Base-by-base conservation (phyloP, 2,888 invertebrate species). In the Vesta saturnalis region DNA sequence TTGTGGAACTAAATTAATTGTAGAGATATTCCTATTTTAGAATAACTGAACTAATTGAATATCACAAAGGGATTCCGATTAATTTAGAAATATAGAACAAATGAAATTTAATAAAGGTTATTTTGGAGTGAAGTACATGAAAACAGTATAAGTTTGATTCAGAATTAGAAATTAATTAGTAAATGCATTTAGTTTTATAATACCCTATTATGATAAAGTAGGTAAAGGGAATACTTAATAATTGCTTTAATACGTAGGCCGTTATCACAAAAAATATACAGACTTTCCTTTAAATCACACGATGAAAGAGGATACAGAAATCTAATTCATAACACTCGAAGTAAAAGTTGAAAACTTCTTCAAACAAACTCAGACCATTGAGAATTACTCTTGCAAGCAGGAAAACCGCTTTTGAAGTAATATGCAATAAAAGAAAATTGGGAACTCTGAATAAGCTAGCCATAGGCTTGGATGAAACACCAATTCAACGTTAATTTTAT, bases 391-490 rank as follows among this genome's bases (percentile, higher is more conserved):
- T 52, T 52, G 52, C 52, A 52, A 52, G 19, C 49, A 49, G 49
- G 18, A 49, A 49, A 49, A 49, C 49, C 19, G 18, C 49, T 49
- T 49, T 49, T 49, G 49, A 49, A 49, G 49, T 49, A 49, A 49
- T 49, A 49, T 49, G 49, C 49, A 49, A 49, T 49, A 49, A 49
- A 49, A 49, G 49, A 49, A 49, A 49, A 49, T 49, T 49, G 49
- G 18, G 49, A 49, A 14, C 49, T 19, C 49, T 15, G 49, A 49
- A 49, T 49, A 49, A 49, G 19, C 18, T 52, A 52, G 52, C 52
- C 52, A 52, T 52, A 19, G 52, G 52, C 52, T 52, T 52, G 52
- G 52, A 52, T 19, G 19, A 52, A 52, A 52, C 52, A 19, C 19
- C 52, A 52, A 52, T 19, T 19, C 19, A 52, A 52, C 6, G 19